Base-by-base conservation (phyloP, 2,888 invertebrate genomes). In the Drosophila leonis region DNA sequence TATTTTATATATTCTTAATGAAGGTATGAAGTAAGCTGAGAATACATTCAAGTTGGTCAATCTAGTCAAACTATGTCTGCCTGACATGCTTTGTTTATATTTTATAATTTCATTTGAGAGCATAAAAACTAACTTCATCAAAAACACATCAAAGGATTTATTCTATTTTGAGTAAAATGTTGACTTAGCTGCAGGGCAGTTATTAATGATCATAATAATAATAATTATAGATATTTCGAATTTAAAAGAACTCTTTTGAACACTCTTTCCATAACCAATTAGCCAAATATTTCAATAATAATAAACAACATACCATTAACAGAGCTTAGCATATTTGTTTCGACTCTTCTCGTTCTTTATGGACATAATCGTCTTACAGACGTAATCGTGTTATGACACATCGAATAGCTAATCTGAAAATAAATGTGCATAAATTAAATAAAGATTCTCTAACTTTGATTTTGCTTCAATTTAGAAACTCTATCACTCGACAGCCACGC, bases 401-500 rank as follows among this genome's bases (percentile, higher is more conserved):
- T 24, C 13, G 5, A 35, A 18, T 35, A n/a, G 9, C 18, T 35
- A 57, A 57, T n/a, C 35, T 12, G 13, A 6, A 57, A 46, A 35
- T 35, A 35, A 35, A 35, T 46, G 27, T 46, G 57, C 35, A 27
- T 57, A 57, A 46, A 35, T 57, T 27, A 57, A 18, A 27, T 57
- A 2, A 44, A 44, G 15, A 44, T 27, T 44, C n/a, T n/a, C n/a
- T n/a, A n/a, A n/a, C n/a, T n/a, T n/a, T n/a, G n/a, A n/a, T n/a
- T n/a, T n/a, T n/a, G n/a, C n/a, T n/a, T n/a, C n/a, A n/a, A n/a
- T n/a, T n/a, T n/a, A 49, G 49, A 49, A 18, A 51, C 8, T 33
- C 18, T 33, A 20, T 20, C 51, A 48, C 35, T 29, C 10, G 56
- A 27, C 18, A 44, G 64, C 55, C 69, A 72, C 72, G 70, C 72